Evolutionary conservation across 2,888 invertebrate genomes (phyloP), one percentile per base, ranked within the genome.

Genomic region (Platycheirus albimanus): DNA sequence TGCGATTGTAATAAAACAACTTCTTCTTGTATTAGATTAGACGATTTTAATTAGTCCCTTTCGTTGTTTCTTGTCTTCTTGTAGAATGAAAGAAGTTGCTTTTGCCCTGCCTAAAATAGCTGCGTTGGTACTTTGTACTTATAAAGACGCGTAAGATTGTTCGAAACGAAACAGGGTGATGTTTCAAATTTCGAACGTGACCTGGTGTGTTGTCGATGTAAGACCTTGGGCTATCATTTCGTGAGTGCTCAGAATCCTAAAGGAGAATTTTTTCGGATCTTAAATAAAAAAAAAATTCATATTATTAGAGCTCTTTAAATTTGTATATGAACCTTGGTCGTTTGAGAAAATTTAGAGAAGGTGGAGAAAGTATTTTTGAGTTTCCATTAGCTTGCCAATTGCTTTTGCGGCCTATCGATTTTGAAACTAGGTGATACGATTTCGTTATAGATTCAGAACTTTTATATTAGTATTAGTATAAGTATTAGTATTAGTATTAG

Each of bases 61-160:
- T 36, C 89, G 90, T 72, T 87, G 86, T 63, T 87, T 86, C 24
- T 92, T 91, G 83, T 93, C 91, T 77, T 91, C 91, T 63, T 92
- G 24, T 90, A 94, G 94, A 80, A 96, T 96, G 88, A 96, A 96
- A 0, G 96, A 96, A 0, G 96, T 96, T 87, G 96, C 96, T 88
- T 95, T 95, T 0, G 95, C 95, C n/a, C 88, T 90, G 13, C 86
- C 85, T 28, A 81, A 85, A 19, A 87, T 52, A 13, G 88, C 87
- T 85, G 89, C 87, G 66, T 88, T 86, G 13, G 88, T 88, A 4
- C 86, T 30, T 77, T 87, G 87, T 24, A 86, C 38, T 45, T 19
- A 6, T n/a, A 66, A 28, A n/a, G 77, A 70, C 2, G 85, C 77
- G 28, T 56, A n/a, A 49, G 11, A 10, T 19, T 86, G 0, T 87